These are phyloP conservation scores for Thunnus maccoyii DNA, from an alignment of 2,113 vertebrate species.

Conservation along the genomic window DNA sequence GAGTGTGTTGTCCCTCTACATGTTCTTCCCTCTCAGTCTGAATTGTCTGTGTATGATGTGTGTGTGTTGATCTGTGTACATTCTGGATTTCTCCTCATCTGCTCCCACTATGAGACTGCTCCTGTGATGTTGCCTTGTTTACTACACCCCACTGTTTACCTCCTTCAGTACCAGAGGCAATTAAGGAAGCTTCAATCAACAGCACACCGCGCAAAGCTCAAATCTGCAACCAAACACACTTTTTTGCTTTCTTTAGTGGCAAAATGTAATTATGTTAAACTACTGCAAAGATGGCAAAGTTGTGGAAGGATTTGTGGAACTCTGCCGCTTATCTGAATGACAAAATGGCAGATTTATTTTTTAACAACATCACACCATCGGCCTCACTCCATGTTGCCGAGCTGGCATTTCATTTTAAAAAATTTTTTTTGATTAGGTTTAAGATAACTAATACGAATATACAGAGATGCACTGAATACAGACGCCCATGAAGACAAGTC, in stretches of 20 bases:
- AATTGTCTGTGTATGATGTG: constrained; percentile 8
- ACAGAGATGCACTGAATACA: too few species aligned
- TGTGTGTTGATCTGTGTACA: constrained; percentile 22
- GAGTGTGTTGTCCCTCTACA: neutral
- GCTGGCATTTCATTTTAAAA: too few species aligned
- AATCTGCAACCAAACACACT: neutral
- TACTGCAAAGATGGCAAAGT: neutral
- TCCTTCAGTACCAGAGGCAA: constrained; percentile 20
- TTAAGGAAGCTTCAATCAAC: constrained; percentile 41
- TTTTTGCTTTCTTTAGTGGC: neutral
- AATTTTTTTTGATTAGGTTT: too few species aligned
- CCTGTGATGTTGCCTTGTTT: constrained; percentile 13
- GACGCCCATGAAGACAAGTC: too few species aligned
- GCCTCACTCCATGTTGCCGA: too few species aligned
- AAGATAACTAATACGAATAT: too few species aligned
- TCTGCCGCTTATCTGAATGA: too few species aligned
- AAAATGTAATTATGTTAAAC: too few species aligned
- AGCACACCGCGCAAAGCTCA: neutral
- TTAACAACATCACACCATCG: too few species aligned
- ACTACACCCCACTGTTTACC: neutral
- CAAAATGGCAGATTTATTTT: too few species aligned
- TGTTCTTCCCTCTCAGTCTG: constrained; percentile 15
- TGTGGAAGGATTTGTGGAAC: too few species aligned
- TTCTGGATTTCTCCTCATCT: constrained; percentile 18
- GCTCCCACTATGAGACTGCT: constrained; percentile 12